Percentiles rank a stretch among this genome's conserved stretches.
Evolutionary conservation across 2,113 vertebrate genomes (phyloP).

Genomic region (Centropus unirufus): DNA sequence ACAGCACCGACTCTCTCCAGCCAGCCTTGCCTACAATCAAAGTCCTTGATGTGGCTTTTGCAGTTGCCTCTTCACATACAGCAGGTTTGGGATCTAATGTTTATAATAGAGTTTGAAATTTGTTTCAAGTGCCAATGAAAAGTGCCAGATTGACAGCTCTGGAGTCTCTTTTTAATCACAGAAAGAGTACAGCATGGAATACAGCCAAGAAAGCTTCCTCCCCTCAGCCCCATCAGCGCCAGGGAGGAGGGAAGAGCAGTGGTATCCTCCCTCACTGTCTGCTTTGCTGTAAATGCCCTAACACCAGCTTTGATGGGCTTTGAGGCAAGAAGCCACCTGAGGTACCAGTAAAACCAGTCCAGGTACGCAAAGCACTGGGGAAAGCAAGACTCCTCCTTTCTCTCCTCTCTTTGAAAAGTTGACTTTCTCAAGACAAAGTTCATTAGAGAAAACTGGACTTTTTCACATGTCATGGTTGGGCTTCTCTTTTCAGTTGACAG

Average conservation of each 20-base stretch:
- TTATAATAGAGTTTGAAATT: conserved; percentile 20
- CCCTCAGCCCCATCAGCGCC: background rate
- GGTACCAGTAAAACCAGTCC: background rate
- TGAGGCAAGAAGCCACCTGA: background rate
- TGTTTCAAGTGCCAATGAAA: conserved; percentile 52
- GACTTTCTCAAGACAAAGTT: background rate
- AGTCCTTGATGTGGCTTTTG: background rate
- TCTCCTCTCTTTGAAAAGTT: background rate
- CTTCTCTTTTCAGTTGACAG: background rate
- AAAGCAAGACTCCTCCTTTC: fast-evolving
- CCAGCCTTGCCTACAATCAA: background rate
- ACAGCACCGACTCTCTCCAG: background rate
- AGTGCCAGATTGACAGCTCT: conserved; percentile 58
- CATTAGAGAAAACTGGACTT: background rate
- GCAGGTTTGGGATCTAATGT: background rate
- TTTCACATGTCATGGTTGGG: background rate
- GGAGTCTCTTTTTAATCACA: background rate
- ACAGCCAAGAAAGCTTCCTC: conserved; percentile 5
- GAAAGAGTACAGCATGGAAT: background rate
- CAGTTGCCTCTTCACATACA: conserved; percentile 3
- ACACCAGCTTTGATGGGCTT: background rate
- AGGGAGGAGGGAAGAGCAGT: background rate
- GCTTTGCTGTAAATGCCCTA: fast-evolving
- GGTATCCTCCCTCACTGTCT: background rate
- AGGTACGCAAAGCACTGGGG: background rate